Evolutionary conservation across 1,140 invertebrate genomes (phyloP).

Genomic region (Hesperophylax magnus): DNA sequence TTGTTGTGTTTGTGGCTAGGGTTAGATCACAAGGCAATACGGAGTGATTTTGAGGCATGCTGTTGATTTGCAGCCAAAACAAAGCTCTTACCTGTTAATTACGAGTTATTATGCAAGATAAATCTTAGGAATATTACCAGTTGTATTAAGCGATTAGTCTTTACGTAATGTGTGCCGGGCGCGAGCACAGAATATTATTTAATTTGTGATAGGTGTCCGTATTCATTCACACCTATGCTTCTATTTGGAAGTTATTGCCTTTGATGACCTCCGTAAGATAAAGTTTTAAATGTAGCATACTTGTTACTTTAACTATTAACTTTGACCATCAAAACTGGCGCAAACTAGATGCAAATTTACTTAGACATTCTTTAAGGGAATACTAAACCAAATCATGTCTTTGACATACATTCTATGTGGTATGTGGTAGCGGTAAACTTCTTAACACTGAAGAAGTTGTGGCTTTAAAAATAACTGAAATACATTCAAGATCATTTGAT

Average conservation of each 20-base stretch:
- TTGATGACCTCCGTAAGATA: not conserved
- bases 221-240: slow-evolving; percentile 18
- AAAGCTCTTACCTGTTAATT: slow-evolving; percentile 15
- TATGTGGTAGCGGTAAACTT: too few relatives aligned
- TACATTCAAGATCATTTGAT: too few relatives aligned
- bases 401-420: too few relatives aligned
- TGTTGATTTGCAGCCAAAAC: not conserved
- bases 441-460: too few relatives aligned
- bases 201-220: too few relatives aligned
- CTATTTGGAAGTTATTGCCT: not conserved
- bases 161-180: slow-evolving; percentile 13
- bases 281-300: too few relatives aligned
- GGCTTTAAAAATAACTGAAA: too few relatives aligned
- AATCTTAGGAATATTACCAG: slow-evolving; percentile 15
- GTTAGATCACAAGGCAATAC: not conserved
- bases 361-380: too few relatives aligned
- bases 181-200: not conserved
- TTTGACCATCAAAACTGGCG: too few relatives aligned
- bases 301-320: too few relatives aligned
- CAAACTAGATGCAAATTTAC: too few relatives aligned
- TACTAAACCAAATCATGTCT: too few relatives aligned
- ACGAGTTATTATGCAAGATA: not conserved
- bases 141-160: slow-evolving; percentile 21
- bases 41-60: slow-evolving; percentile 3
- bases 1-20: not conserved